Evolutionary conservation across 2,797 vertebrate genomes (phyloP), one percentile per base, ranked within the genome.

Genomic region (Lagocephalus sceleratus): DNA sequence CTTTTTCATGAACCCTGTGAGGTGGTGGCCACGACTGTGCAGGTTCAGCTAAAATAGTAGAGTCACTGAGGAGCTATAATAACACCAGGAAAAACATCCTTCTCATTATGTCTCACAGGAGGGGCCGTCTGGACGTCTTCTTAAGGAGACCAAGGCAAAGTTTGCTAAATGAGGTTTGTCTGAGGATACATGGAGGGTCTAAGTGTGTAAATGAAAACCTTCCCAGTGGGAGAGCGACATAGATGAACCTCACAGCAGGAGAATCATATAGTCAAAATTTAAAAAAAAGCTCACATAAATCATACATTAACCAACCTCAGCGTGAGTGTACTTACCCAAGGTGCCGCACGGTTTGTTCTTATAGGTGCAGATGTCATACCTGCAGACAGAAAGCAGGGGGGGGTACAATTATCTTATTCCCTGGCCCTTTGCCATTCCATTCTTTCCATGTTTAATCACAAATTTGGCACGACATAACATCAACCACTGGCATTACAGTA

Each of bases 311-410:
- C 46, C 29, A 21, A 1, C 16, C 16, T 17, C 38, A 11, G 46
- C 43, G 17, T 41, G 1, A 6, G 38, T 14, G 23, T 66, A 92
- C 96, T 97, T 92, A 99, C 97, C 97, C 58, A 99, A 81, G 47
- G 97, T 99, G 68, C 97, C 97, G 55, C 97, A 99, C 68, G 97
- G 97, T 88, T 98, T 99, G 91, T 99, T 99, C 93, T 99, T 99
- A 57, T 99, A 99, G 79, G 95, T 99, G 92, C 97, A 99, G 91
- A 99, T 99, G 90, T 99, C 97, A 16, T 98, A 98, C 88, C 97
- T 98, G 78, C 76, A 65, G 66, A 54, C 55, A 57, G 48, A 61
- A 19, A 45, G 42, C 45, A 51, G 68, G 78, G 5, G 54, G 53
- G 58, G 66, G 9, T 67, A 51, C 8, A 64, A 64, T 51, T 44